phyloP scores from a whole-genome alignment of 2,113 vertebrate species.

The Pagrus major region DNA sequence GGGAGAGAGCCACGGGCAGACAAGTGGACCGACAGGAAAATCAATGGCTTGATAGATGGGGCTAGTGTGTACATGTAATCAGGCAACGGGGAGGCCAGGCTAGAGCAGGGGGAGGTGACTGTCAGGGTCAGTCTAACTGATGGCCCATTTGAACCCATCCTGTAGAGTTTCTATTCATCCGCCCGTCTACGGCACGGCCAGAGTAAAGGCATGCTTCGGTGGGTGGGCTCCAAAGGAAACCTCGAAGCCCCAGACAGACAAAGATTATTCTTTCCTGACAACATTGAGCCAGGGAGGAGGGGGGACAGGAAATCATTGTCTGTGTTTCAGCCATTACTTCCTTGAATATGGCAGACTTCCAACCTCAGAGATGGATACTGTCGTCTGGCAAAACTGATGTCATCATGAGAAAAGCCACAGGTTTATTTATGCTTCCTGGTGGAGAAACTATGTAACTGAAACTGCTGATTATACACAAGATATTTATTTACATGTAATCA shows the following conservation, averaged over 20 bases:
- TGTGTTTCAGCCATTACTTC: slow-evolving; percentile 53
- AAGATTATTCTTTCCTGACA: slow-evolving; percentile 56
- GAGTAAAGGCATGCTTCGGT: slow-evolving; percentile 43
- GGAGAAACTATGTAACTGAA: not conserved
- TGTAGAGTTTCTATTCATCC: slow-evolving; percentile 55
- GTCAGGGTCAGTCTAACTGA: slow-evolving; percentile 72
- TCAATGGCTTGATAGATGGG: slow-evolving; percentile 82
- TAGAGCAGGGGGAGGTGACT: slow-evolving; percentile 52
- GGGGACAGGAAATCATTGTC: slow-evolving; percentile 62
- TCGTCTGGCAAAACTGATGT: slow-evolving; percentile 14
- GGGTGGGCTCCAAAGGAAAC: slow-evolving; percentile 47
- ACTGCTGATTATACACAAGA: not conserved
- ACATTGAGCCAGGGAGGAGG: slow-evolving; percentile 40
- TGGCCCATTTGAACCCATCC: slow-evolving; percentile 69
- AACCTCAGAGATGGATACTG: slow-evolving; percentile 21
- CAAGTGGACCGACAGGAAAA: slow-evolving; percentile 78
- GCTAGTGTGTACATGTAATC: slow-evolving; percentile 75
- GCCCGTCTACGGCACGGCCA: slow-evolving; percentile 21
- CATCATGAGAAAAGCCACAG: slow-evolving; percentile 1
- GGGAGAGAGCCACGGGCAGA: slow-evolving; percentile 74
- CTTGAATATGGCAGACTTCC: slow-evolving; percentile 40
- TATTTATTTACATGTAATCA: slow-evolving; percentile 19
- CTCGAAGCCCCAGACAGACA: slow-evolving; percentile 29
- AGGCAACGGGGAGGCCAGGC: slow-evolving; percentile 61
- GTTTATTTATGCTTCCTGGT: not conserved